Evolutionary conservation across 2,797 vertebrate genomes (phyloP).

Genomic region (Pangasius mekongensis): DNA sequence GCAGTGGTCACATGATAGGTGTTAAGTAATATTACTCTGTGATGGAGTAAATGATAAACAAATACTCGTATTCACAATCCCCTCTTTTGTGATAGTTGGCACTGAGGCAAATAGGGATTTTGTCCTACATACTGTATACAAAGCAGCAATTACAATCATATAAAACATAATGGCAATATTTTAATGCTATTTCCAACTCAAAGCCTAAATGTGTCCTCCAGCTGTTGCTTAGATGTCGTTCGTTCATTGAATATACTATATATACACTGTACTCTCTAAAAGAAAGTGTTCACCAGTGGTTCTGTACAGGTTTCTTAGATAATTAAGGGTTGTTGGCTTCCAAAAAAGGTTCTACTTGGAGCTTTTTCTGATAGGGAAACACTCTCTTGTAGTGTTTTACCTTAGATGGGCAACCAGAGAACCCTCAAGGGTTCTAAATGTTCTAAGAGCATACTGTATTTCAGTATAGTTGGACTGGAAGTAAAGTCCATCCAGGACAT

Average conservation of each 20-base stretch:
- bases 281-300: neutral
- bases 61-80: neutral
- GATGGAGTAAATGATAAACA: neutral
- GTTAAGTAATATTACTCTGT: neutral
- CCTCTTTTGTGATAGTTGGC: neutral
- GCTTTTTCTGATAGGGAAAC: neutral
- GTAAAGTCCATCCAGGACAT: neutral
- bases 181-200: neutral
- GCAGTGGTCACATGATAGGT: neutral
- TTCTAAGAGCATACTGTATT: neutral
- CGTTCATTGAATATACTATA: neutral
- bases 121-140: neutral
- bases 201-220: neutral
- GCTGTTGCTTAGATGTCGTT: neutral
- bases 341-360: neutral
- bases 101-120: neutral
- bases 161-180: neutral
- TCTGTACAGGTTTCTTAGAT: neutral
- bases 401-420: neutral
- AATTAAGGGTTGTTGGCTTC: neutral
- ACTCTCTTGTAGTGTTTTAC: neutral
- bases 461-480: neutral
- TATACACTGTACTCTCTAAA: neutral
- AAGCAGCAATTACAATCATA: neutral
- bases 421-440: neutral